Percentiles rank a stretch among this genome's conserved stretches.
phyloP scores from a whole-genome alignment of 2,797 vertebrate genomes.

The Falco naumanni region DNA sequence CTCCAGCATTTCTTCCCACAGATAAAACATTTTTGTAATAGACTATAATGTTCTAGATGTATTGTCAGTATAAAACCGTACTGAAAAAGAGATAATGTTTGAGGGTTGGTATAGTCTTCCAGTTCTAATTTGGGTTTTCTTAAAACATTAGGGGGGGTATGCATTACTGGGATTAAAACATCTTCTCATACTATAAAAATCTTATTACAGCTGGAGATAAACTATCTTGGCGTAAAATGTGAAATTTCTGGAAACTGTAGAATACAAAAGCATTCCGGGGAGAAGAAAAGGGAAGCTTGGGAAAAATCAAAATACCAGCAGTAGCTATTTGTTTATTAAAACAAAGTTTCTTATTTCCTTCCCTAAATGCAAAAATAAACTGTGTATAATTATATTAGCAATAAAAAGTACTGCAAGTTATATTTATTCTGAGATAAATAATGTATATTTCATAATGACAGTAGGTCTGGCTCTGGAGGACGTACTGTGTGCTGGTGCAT shows the following conservation, averaged over 20 bases:
- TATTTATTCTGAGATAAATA: neutral
- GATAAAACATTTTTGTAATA: neutral
- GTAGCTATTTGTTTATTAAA: neutral
- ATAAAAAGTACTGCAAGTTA: neutral
- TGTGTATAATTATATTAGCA: neutral
- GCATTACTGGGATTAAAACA: constrained; percentile 7
- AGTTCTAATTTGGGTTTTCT: neutral
- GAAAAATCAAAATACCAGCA: neutral
- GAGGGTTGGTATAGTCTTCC: neutral
- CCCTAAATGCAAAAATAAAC: neutral
- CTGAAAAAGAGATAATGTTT: neutral
- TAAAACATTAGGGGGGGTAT: neutral
- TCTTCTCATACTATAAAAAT: neutral
- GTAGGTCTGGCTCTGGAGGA: neutral
- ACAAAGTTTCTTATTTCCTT: neutral
- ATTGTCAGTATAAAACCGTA: neutral
- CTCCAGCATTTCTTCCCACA: neutral
- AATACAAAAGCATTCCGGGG: neutral
- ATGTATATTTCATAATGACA: neutral
- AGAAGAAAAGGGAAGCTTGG: neutral
- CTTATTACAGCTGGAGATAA: neutral
- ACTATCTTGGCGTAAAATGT: neutral
- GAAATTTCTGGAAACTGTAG: neutral
- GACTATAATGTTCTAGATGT: neutral
- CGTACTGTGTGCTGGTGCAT: neutral